A percentile compares a stretch with the other conserved stretches of the same genome.
Evolutionary conservation across 2,113 vertebrate species (phyloP).

Genomic region (Panurus biarmicus): DNA sequence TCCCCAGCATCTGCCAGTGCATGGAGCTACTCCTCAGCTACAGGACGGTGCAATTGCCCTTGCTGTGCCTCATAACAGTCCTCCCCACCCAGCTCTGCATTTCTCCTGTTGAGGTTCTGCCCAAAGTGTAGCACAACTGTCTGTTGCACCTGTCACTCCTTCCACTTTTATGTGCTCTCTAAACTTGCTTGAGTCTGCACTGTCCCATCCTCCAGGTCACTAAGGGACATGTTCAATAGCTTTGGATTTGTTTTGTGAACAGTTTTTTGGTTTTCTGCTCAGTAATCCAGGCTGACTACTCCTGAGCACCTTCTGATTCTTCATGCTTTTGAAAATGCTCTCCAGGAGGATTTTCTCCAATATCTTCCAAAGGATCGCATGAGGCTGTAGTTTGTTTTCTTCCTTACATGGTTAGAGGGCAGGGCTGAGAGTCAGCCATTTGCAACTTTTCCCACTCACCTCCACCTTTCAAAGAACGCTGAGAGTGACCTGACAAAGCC

Average conservation of each 20-base stretch:
- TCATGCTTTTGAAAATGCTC: neutral
- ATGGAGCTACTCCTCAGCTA: neutral
- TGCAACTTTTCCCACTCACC: neutral
- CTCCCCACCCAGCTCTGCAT: neutral
- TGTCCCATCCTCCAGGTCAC: neutral
- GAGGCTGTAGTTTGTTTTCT: neutral
- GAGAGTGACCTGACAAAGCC: neutral
- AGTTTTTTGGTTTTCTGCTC: neutral
- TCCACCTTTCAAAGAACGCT: neutral
- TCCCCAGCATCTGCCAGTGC: fast-evolving
- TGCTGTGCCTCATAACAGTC: neutral
- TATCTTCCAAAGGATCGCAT: neutral
- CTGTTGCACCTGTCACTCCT: neutral
- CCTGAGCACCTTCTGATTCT: neutral
- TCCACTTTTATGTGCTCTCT: neutral
- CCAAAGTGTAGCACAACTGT: neutral
- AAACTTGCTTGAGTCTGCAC: neutral
- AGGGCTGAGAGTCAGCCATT: neutral
- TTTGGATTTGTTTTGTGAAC: neutral
- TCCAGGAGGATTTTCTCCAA: neutral
- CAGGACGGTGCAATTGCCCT: neutral
- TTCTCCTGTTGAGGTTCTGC: neutral
- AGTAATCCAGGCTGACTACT: neutral
- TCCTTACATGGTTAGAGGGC: neutral
- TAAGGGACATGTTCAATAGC: neutral